Percentiles rank a stretch among this genome's conserved stretches.
Conservation (phyloP, 2,797 vertebrate species). For the Numenius phaeopus region DNA sequence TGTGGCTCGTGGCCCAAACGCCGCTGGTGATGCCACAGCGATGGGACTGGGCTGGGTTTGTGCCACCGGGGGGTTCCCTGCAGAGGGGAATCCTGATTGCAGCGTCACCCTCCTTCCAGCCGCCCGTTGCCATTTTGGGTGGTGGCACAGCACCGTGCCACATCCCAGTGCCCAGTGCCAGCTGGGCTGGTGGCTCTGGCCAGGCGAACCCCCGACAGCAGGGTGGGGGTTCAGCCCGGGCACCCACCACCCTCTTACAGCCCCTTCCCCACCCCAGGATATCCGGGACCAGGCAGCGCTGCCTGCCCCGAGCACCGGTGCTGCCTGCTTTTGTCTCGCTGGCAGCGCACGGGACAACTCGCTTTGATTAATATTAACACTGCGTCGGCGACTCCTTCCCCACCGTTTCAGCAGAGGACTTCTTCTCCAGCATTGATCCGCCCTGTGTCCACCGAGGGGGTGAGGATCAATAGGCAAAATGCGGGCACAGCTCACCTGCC, state of each 20-base stretch:
- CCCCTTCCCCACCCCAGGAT: neutral
- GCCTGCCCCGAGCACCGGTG: neutral
- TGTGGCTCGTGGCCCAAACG: rapidly evolving
- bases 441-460: neutral
- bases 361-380: neutral
- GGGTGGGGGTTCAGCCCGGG: neutral
- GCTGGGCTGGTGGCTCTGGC: too few relatives aligned
- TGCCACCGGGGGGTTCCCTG: neutral
- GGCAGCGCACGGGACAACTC: neutral
- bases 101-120: neutral
- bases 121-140: rapidly evolving
- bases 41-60: neutral
- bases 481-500: neutral
- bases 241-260: rapidly evolving
- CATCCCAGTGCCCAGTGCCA: rapidly evolving
- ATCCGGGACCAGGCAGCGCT: neutral
- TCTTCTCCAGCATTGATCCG: neutral
- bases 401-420: neutral
- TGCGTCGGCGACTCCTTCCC: neutral
- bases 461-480: neutral
- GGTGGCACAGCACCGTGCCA: rapidly evolving
- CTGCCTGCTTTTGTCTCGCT: slow-evolving; percentile 35
- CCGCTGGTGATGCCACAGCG: rapidly evolving
- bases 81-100: neutral
- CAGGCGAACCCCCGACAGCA: neutral